These are phyloP conservation scores for Limnephilus lunatus DNA, from an alignment of 2,888 invertebrate species.

Conservation along the genomic window DNA sequence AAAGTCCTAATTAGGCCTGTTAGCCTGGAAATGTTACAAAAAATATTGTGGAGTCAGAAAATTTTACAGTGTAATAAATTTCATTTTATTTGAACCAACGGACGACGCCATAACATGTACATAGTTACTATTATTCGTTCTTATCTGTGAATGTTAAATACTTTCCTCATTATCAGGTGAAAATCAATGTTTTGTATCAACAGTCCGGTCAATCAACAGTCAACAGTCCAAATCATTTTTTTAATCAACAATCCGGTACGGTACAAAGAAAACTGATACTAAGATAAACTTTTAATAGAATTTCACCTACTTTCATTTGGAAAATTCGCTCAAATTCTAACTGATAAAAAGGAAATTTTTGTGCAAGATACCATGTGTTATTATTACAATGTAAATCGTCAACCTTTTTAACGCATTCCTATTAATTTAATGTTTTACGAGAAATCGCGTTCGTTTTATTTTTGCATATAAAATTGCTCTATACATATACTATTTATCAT, in stretches of 20 bases:
- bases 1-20: too few species aligned
- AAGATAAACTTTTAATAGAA: neutral
- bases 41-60: neutral
- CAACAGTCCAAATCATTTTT: too few species aligned
- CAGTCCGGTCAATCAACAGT: too few species aligned
- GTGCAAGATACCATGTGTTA: neutral
- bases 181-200: neutral
- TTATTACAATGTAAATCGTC: too few species aligned
- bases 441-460: too few species aligned
- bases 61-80: neutral
- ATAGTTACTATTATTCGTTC: neutral
- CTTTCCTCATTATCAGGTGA: neutral
- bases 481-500: too few species aligned
- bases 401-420: too few species aligned
- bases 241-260: neutral
- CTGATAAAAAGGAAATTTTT: neutral
- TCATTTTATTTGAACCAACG: neutral
- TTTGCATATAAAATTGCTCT: too few species aligned
- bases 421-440: too few species aligned
- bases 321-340: neutral
- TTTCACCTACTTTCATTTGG: neutral
- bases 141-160: neutral
- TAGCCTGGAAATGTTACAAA: too few species aligned
- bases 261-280: neutral
- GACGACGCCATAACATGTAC: too few species aligned